Evolutionary conservation across 37 sponge, comb jelly and placozoan species (phyloP).

Genomic region (Geodia barretti): DNA sequence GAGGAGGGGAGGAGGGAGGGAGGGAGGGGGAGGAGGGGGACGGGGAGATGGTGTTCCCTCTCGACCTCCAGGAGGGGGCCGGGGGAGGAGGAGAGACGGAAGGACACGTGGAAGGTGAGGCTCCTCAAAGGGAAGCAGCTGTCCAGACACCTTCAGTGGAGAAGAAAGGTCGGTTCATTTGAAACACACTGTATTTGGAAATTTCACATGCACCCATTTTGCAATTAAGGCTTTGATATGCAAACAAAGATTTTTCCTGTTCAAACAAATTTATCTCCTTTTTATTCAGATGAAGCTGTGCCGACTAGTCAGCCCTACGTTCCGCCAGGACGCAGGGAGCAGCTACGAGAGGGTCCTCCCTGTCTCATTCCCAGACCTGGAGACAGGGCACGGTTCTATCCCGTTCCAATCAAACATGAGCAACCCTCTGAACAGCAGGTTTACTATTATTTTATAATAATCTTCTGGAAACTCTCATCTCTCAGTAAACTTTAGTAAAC

Average conservation of each 20-base stretch:
- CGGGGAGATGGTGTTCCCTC: slow-evolving; percentile 26
- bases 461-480: background rate
- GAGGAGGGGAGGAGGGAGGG: slow-evolving; percentile 20
- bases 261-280: too few species aligned
- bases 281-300: too few species aligned
- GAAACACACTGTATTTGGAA: too few species aligned
- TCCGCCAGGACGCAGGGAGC: background rate
- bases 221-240: too few species aligned
- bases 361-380: background rate
- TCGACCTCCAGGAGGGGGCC: slow-evolving; percentile 14
- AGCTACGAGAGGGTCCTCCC: background rate
- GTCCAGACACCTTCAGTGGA: background rate
- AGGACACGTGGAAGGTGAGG: background rate
- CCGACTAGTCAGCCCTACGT: background rate
- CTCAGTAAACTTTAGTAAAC: background rate
- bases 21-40: slow-evolving; percentile 26
- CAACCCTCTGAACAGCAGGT: slow-evolving; percentile 7
- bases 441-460: background rate
- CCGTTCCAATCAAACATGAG: slow-evolving; percentile 67
- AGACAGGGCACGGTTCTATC: slow-evolving; percentile 74
- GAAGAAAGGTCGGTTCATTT: too few species aligned
- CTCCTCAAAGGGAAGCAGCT: background rate
- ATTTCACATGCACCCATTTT: too few species aligned
- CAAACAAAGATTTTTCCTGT: too few species aligned
- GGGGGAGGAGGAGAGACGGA: background rate